Evolutionary conservation across 2,888 invertebrate species (phyloP).

Genomic region (Drosophila nigricruria): DNA sequence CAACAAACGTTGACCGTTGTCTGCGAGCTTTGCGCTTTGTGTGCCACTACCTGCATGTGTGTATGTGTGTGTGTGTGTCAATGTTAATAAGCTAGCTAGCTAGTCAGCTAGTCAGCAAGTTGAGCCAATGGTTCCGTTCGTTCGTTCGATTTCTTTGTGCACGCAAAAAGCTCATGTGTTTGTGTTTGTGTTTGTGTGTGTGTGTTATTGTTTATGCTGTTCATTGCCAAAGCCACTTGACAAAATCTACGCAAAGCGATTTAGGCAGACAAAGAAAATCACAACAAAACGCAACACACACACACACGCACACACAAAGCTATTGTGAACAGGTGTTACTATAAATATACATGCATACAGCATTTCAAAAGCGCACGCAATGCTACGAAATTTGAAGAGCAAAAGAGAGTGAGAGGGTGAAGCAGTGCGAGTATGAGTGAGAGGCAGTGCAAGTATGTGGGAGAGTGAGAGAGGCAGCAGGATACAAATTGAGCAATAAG

Average conservation of each 20-base stretch:
- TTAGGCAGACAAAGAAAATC: constrained; percentile 58
- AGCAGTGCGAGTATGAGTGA: no score
- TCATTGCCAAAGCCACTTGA: constrained; percentile 79
- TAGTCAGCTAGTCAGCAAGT: constrained; percentile 54
- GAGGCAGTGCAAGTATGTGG: no score
- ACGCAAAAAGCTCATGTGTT: constrained; percentile 16
- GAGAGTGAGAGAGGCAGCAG: not conserved
- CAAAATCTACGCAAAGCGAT: constrained; percentile 59
- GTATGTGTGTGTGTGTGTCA: constrained; percentile 36
- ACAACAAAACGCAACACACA: constrained; percentile 46
- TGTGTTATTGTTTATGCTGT: constrained; percentile 69
- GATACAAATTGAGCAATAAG: not conserved
- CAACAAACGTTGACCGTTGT: constrained; percentile 23
- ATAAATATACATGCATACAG: constrained; percentile 33
- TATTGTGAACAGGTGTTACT: constrained; percentile 66
- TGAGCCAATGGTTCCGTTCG: constrained; percentile 38
- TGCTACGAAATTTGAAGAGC: constrained; percentile 3
- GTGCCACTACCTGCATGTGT: not conserved
- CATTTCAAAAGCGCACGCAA: constrained; percentile 46
- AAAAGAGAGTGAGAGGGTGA: not conserved
- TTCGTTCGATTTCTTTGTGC: constrained; percentile 60
- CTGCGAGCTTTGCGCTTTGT: constrained; percentile 21
- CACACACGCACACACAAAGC: constrained; percentile 17
- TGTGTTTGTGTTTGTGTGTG: constrained; percentile 10
- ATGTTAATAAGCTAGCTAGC: constrained; percentile 65